Evolutionary conservation across 2,797 vertebrate species (phyloP).

Genomic region (Centropyge bicolor): DNA sequence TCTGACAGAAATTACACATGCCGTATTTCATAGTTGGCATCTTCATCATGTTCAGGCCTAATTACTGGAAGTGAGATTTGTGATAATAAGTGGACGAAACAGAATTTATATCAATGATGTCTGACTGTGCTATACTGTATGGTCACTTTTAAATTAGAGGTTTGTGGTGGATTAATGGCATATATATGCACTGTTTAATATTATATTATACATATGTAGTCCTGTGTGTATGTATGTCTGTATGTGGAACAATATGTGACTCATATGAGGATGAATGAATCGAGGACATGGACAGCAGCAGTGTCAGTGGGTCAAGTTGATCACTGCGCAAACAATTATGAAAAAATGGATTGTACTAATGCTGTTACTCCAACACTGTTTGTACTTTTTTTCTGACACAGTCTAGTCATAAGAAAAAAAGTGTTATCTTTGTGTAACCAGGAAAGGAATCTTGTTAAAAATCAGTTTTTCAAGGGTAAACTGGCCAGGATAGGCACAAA

Average conservation of each 20-base stretch:
- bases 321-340: not conserved
- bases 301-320: not conserved
- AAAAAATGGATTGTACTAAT: not conserved
- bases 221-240: not conserved
- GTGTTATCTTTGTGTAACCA: too few relatives aligned
- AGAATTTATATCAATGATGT: not conserved
- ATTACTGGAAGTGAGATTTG: slow-evolving; percentile 44
- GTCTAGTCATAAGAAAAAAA: not conserved
- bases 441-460: not conserved
- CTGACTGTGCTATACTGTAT: not conserved
- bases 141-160: not conserved
- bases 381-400: not conserved
- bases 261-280: not conserved
- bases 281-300: not conserved
- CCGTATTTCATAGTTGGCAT: not conserved
- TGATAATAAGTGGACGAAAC: slow-evolving; percentile 12
- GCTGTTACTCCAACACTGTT: not conserved
- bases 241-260: not conserved
- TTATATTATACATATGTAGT: not conserved
- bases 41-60: slow-evolving; percentile 34
- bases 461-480: not conserved
- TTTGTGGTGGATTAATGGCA: not conserved
- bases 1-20: slow-evolving; percentile 39
- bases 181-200: not conserved
- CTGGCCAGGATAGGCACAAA: not conserved